phyloP scores from a whole-genome alignment of 2,113 vertebrate species.

The Ophthalmolycus amberensis region DNA sequence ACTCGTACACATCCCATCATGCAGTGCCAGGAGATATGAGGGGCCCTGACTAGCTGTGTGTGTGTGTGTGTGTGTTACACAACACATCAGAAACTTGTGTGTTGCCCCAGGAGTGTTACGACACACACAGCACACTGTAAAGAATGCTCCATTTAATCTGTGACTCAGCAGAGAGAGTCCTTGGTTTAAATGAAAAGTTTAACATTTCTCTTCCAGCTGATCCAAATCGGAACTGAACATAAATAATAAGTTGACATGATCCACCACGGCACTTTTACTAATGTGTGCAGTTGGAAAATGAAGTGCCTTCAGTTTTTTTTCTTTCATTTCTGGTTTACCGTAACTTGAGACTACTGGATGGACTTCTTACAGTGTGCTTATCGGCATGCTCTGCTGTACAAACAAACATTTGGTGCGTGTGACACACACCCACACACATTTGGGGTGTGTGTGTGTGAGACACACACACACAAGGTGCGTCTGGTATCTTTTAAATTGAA shows the following conservation, averaged over 20 bases:
- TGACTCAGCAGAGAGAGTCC: too few relatives aligned
- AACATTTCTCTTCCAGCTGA: background rate
- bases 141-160: background rate
- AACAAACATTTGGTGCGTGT: background rate
- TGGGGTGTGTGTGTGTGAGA: background rate
- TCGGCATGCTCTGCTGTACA: background rate
- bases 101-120: slow-evolving; percentile 10
- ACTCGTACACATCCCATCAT: background rate
- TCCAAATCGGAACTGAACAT: background rate
- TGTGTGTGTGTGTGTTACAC: slow-evolving; percentile 32
- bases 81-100: slow-evolving; percentile 22
- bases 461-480: slow-evolving; percentile 13
- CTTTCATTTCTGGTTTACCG: too few relatives aligned
- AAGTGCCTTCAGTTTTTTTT: too few relatives aligned
- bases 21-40: slow-evolving; percentile 21
- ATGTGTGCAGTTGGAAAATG: too few relatives aligned
- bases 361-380: background rate
- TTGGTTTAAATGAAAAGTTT: background rate
- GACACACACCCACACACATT: background rate
- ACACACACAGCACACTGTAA: background rate
- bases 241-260: too few relatives aligned
- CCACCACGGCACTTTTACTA: background rate
- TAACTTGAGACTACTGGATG: too few relatives aligned
- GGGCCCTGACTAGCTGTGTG: slow-evolving; percentile 6
- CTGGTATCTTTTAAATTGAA: background rate